Conservation (phyloP, 2,113 vertebrate species). For the Nesoenas mayeri region DNA sequence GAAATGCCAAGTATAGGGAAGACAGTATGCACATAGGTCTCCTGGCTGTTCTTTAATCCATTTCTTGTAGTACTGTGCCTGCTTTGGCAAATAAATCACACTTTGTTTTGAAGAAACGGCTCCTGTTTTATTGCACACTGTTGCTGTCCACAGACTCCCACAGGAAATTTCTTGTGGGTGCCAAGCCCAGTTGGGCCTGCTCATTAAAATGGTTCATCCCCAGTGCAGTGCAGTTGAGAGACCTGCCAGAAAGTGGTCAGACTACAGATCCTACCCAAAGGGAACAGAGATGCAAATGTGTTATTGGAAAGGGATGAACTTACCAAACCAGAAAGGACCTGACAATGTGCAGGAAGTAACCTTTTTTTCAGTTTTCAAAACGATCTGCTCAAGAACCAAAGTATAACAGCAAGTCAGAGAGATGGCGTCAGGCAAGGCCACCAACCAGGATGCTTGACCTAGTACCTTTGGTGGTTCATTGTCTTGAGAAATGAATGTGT, state of each 20-base stretch:
- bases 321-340: not conserved
- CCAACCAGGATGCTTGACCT: not conserved
- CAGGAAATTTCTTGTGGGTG: not conserved
- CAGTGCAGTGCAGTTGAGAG: not conserved
- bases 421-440: not conserved
- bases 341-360: not conserved
- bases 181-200: not conserved
- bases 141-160: not conserved
- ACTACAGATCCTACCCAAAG: not conserved
- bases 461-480: not conserved
- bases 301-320: not conserved
- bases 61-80: not conserved
- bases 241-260: not conserved
- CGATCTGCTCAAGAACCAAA: not conserved
- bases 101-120: conserved; percentile 13
- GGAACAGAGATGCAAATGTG: fast-evolving
- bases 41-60: not conserved
- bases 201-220: not conserved
- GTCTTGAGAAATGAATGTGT: not conserved
- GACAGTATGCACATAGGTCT: not conserved
- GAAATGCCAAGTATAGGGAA: not conserved
- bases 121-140: not conserved
- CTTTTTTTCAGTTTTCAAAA: not conserved
- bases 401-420: not conserved
- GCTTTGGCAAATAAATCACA: not conserved